Evolutionary conservation across 2,113 vertebrate species (phyloP).

Genomic region (Ancistrus triradiatus): DNA sequence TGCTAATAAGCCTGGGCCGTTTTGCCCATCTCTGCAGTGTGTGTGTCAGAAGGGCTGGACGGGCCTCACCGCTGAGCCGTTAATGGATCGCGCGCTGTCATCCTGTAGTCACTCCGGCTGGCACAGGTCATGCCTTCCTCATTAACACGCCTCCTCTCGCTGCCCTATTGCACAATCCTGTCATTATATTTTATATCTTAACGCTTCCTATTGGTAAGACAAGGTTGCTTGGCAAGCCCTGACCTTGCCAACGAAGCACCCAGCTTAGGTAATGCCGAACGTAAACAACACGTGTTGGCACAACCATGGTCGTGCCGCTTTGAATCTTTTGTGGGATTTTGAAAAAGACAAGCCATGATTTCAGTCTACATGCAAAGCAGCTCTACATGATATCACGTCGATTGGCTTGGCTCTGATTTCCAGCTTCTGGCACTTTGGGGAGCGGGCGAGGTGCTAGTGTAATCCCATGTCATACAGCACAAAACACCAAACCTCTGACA

Average conservation of each 20-base stretch:
- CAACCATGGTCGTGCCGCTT: too few relatives aligned
- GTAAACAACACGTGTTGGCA: too few relatives aligned
- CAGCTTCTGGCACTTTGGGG: too few relatives aligned
- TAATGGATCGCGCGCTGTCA: slow-evolving; percentile 62
- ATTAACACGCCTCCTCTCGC: slow-evolving; percentile 30
- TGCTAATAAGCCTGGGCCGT: slow-evolving; percentile 67
- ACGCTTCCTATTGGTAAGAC: background rate
- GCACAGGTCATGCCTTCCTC: slow-evolving; percentile 36
- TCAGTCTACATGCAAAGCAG: too few relatives aligned
- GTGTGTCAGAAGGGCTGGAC: slow-evolving; percentile 59
- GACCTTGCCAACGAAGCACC: background rate
- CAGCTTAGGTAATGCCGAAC: too few relatives aligned
- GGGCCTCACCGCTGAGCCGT: slow-evolving; percentile 55
- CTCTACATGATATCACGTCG: too few relatives aligned
- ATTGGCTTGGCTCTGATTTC: too few relatives aligned
- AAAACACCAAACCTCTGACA: too few relatives aligned
- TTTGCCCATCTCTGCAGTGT: slow-evolving; percentile 58
- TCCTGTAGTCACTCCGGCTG: slow-evolving; percentile 32
- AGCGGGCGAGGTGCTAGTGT: too few relatives aligned
- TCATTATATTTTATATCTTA: slow-evolving; percentile 12
- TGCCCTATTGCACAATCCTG: background rate
- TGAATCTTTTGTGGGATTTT: too few relatives aligned
- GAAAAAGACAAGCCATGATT: too few relatives aligned
- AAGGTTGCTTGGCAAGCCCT: background rate
- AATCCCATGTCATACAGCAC: too few relatives aligned